Evolutionary conservation across 1,140 invertebrate genomes (phyloP), one percentile per base, ranked within the genome.

Genomic region (Drosophila varians): DNA sequence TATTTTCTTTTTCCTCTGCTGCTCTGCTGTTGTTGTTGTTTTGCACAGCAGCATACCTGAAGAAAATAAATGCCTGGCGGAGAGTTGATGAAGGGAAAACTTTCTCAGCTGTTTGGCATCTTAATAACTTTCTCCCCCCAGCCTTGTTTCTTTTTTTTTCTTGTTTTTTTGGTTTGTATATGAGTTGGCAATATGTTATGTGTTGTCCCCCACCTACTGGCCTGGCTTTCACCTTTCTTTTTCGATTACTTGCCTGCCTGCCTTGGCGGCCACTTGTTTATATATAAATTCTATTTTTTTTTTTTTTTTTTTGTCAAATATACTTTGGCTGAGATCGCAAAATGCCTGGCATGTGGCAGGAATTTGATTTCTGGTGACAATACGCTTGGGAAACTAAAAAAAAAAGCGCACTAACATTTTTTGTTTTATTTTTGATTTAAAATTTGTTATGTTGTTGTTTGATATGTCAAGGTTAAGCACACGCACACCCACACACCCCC

Each of bases 401-500:
- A 48, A 45, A 26, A 11, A 8, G 31, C 25, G 18, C 51, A 40
- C 28, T 42, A 36, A 40, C n/a, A 64, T 21, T 57, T 70, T 56
- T 26, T 8, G 26, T 68, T 65, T 14, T 70, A 58, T 64, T 56
- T 42, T 28, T 43, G 26, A 8, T 28, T 42, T 57, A n/a, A n/a
- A n/a, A n/a, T 54, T 12, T 53, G 34, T 16, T 46, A 31, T 60
- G 40, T 69, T 71, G 66, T 38, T 65, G 55, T 57, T 69, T 77
- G 66, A 73, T 82, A 65, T 89, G 75, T 87, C 88, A 89, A 87
- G 88, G 88, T 87, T 84, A 89, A 69, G 61, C 65, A 48, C 74
- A 70, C 61, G 46, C 70, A 53, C 46, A 19, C 28, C 45, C 21
- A 16, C 14, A 57, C 46, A 31, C n/a, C n/a, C n/a, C n/a, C n/a